These are phyloP conservation scores for Ennomos fuscantarius DNA, from an alignment of 2,888 invertebrate species.

Conservation along the genomic window DNA sequence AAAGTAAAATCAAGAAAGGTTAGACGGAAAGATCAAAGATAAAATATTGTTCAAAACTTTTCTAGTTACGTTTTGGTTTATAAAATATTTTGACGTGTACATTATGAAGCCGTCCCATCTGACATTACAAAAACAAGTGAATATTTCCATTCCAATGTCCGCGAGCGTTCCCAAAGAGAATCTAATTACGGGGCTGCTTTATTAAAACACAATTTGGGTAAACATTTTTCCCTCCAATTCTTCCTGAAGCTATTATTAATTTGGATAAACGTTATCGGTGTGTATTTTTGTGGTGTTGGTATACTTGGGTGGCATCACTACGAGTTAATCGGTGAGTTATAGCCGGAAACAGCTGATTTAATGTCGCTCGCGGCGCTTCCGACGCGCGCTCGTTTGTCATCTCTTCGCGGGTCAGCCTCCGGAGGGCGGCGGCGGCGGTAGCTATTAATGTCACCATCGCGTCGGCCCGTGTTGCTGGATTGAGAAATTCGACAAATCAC, in stretches of 20 bases:
- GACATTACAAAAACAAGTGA: conserved; percentile 14
- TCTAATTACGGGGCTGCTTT: conserved; percentile 39
- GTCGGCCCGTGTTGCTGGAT: too few species aligned
- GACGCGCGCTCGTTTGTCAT: conserved; percentile 49
- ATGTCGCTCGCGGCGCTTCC: conserved; percentile 47
- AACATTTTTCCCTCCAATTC: conserved; percentile 32
- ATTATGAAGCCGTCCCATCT: conserved; percentile 10
- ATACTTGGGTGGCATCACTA: conserved; percentile 30
- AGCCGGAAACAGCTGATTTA: conserved; percentile 56
- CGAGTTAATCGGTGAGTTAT: conserved; percentile 53
- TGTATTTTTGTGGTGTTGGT: conserved; percentile 8
- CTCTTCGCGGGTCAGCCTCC: conserved; percentile 16
- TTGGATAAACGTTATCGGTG: conserved; percentile 2
- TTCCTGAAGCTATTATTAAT: conserved; percentile 36
- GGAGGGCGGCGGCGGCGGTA: neutral
- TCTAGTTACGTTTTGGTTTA: neutral
- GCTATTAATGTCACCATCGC: conserved; percentile 1
- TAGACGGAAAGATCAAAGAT: too few species aligned
- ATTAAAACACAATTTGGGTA: conserved; percentile 40
- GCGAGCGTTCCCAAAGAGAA: conserved; percentile 29
- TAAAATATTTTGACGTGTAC: conserved; percentile 4
- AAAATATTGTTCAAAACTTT: too few species aligned
- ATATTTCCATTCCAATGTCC: conserved; percentile 27
- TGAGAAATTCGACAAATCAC: too few species aligned
- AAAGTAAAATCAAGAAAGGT: too few species aligned